phyloP scores from a whole-genome alignment of 2,888 invertebrate genomes.

The Liopterus haemorrhoidalis region DNA sequence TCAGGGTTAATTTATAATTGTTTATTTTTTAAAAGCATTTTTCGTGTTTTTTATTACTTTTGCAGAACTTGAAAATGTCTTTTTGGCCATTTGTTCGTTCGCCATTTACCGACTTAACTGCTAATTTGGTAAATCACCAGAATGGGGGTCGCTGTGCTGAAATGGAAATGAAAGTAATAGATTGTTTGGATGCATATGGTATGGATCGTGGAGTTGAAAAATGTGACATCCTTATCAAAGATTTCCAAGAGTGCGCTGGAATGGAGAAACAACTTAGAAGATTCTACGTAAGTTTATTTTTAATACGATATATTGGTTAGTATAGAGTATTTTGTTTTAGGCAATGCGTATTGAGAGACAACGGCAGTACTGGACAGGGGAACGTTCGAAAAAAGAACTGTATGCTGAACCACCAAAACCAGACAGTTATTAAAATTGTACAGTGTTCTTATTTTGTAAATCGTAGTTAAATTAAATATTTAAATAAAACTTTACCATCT shows the following conservation, averaged over 20 bases:
- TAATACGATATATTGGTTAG: conserved; percentile 19
- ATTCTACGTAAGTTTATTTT: conserved; percentile 47
- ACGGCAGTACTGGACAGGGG: conserved; percentile 55
- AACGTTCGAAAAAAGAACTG: conserved; percentile 50
- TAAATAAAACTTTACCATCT: too few species aligned
- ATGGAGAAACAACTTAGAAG: conserved; percentile 56
- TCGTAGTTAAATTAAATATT: too few species aligned
- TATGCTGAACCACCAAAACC: conserved; percentile 51
- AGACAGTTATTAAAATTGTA: conserved; percentile 52
- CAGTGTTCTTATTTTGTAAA: too few species aligned
- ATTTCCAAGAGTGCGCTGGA: conserved; percentile 65
- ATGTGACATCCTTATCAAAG: conserved; percentile 58
- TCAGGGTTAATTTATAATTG: background rate
- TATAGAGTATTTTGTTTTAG: conserved; percentile 35
- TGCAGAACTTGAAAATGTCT: conserved; percentile 50
- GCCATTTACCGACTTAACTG: conserved; percentile 68
- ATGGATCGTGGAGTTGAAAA: conserved; percentile 56
- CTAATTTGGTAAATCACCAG: conserved; percentile 59
- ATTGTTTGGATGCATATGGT: conserved; percentile 79
- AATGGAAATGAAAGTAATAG: conserved; percentile 64
- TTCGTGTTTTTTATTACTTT: background rate
- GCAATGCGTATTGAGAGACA: conserved; percentile 59
- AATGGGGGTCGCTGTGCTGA: conserved; percentile 58
- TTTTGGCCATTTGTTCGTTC: conserved; percentile 60
- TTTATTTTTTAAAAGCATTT: background rate